Conservation (phyloP, 2,113 vertebrate species). For the Melanocharis versteri region DNA sequence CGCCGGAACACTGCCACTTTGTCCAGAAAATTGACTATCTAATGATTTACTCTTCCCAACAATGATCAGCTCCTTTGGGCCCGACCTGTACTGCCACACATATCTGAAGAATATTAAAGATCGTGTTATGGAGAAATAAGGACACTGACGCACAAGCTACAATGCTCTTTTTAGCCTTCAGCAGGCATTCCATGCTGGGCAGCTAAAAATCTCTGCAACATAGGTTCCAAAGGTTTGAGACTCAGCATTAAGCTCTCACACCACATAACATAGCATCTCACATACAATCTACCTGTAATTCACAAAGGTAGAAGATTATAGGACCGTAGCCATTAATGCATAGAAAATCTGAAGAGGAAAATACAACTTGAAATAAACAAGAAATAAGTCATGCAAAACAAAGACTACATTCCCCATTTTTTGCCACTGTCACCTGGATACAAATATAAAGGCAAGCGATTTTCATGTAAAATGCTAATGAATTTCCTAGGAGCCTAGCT, state of each 20-base stretch:
- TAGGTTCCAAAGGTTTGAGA: background rate
- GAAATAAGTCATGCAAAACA: background rate
- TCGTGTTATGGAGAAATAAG: background rate
- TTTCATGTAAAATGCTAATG: conserved; percentile 16
- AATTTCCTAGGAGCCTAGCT: background rate
- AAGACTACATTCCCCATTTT: background rate
- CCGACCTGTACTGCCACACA: background rate
- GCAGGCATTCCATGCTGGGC: background rate
- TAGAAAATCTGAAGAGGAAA: background rate
- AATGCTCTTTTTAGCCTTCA: background rate
- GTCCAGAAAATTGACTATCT: background rate
- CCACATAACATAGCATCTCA: background rate
- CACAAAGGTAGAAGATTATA: background rate
- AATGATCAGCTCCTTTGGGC: background rate
- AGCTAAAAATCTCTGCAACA: background rate
- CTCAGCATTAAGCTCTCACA: background rate
- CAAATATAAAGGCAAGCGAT: background rate
- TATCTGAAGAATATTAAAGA: background rate
- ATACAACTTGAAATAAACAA: background rate
- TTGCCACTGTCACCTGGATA: background rate
- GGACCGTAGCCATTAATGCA: background rate
- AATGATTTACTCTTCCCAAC: background rate
- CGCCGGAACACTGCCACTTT: background rate
- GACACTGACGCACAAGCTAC: background rate
- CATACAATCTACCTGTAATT: background rate